These are phyloP conservation scores for Cepphus grylle DNA, from an alignment of 2,113 vertebrate genomes.

Conservation along the genomic window DNA sequence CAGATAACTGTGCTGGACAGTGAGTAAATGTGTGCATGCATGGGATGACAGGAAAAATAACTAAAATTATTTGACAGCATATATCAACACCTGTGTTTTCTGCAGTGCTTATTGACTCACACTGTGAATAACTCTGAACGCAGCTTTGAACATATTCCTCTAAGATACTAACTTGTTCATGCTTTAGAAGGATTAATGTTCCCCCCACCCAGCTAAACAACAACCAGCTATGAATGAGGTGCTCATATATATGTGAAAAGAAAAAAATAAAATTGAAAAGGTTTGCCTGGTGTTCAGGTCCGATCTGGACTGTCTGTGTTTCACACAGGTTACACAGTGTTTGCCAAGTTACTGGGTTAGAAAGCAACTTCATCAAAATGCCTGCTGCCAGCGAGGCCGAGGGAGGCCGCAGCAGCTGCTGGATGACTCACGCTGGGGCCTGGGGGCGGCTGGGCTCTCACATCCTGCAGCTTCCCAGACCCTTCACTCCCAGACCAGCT, in stretches of 20 bases:
- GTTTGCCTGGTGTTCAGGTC: not conserved
- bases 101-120: not conserved
- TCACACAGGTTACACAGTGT: not conserved
- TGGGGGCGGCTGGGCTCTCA: not conserved
- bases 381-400: not conserved
- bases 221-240: not conserved
- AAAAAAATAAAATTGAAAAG: not conserved
- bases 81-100: not conserved
- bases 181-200: not conserved
- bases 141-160: not conserved
- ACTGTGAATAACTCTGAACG: not conserved
- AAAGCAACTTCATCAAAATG: not conserved
- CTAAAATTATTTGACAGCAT: not conserved
- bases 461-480: not conserved
- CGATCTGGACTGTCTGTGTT: not conserved
- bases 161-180: not conserved
- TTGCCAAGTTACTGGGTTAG: not conserved
- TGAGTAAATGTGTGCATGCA: not conserved
- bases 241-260: not conserved
- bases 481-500: not conserved
- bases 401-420: not conserved
- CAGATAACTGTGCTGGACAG: not conserved
- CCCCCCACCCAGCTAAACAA: not conserved
- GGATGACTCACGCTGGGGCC: not conserved
- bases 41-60: not conserved